A percentile compares a stretch with the other conserved stretches of the same genome.
Evolutionary conservation across 2,797 vertebrate genomes (phyloP).

Genomic region (Anniella stebbinsi): DNA sequence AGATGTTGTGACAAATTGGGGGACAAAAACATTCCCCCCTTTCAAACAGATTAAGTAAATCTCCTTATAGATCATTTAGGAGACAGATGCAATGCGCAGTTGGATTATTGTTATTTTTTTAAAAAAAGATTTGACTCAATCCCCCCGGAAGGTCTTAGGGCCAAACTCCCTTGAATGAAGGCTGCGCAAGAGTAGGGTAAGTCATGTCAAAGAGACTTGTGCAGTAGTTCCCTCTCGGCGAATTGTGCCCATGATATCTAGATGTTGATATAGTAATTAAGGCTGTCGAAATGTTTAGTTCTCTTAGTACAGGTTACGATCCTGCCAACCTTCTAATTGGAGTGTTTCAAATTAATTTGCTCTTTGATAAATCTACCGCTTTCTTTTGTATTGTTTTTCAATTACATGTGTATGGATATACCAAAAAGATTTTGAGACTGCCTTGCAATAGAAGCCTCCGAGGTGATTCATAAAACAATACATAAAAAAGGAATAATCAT

Average conservation of each 20-base stretch:
- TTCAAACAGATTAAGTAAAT: constrained; percentile 82
- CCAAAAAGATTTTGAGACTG: background rate
- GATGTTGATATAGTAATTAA: constrained; percentile 73
- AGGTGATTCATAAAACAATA: background rate
- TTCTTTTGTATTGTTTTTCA: constrained; percentile 35
- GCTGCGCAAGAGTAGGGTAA: too few relatives aligned
- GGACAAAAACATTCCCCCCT: constrained; percentile 78
- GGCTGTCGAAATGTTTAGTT: constrained; percentile 61
- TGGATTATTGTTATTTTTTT: constrained; percentile 31
- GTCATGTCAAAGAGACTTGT: background rate
- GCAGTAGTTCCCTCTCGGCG: background rate
- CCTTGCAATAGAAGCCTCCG: background rate
- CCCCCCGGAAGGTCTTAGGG: background rate
- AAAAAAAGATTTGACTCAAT: background rate
- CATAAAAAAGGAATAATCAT: background rate
- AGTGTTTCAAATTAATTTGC: constrained; percentile 16
- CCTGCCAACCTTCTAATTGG: constrained; percentile 20
- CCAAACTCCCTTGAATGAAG: background rate
- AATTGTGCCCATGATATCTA: background rate
- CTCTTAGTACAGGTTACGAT: constrained; percentile 38
- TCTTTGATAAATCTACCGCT: background rate
- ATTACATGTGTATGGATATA: background rate
- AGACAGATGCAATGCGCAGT: constrained; percentile 73
- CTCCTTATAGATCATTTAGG: constrained; percentile 77
- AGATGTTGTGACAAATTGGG: constrained; percentile 90